Base-by-base conservation (phyloP, 2,888 invertebrate genomes). In the Miltochrista miniata region DNA sequence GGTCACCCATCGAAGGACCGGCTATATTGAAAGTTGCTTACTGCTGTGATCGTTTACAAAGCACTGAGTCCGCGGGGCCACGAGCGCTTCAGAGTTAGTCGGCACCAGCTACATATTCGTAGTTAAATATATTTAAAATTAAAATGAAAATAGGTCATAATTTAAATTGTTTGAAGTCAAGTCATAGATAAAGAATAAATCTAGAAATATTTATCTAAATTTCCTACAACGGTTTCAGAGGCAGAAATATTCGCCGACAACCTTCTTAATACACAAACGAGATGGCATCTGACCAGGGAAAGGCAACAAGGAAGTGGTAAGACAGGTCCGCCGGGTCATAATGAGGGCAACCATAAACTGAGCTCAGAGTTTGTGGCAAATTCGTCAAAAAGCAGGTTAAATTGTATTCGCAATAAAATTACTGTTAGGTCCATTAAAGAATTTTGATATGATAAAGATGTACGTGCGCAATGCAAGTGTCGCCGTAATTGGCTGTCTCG, bases 271-370 rank as follows among this genome's bases (percentile, higher is more conserved):
- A 13, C 8, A 15, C 33, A 41, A 12, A 50, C 13, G 14, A 45
- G 31, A 41, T 35, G 30, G 13, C 24, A 50, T 41, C 45, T 24
- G 36, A n/a, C 41, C 40, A 30, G 39, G 35, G 11, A 35, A 15
- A 14, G 31, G 36, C 36, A 31, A 45, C 41, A 36, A 50, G 45
- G 50, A 45, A 50, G 50, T 50, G 9, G 41, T 41, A 41, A 41
- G 13, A 37, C 37, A 13, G 31, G 48, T 48, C 37, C 31, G 42
- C 37, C 29, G 15, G 45, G 45, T 41, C 31, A 13, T 18, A 45
- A 41, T 37, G 36, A 31, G 41, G 41, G 41, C 50, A 49, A 36
- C 18, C 30, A 30, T 50, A 50, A 40, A 34, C 31, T 12, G 11
- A 36, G 36, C 30, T 24, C 18, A 24, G 5, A 2, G 18, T 24